Percentiles rank a stretch among this genome's conserved stretches.
Conservation (phyloP, 1,140 invertebrate species). For the Drosophila elegans region DNA sequence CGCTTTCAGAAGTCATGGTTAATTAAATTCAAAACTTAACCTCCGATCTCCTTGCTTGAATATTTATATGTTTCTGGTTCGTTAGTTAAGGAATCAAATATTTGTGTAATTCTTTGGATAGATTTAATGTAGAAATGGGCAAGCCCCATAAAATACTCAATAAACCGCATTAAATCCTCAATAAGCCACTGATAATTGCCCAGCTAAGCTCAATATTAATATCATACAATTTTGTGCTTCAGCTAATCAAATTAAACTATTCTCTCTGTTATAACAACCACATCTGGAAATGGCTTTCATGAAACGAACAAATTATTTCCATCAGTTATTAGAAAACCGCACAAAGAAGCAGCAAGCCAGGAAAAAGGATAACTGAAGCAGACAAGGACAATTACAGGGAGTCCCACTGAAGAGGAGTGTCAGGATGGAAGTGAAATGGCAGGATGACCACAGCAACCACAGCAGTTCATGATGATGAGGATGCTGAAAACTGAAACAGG, state of each 20-base stretch:
- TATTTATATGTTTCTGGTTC: too few species aligned
- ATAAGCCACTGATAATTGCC: not conserved
- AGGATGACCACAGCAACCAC: slow-evolving; percentile 28
- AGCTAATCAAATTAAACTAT: slow-evolving; percentile 16
- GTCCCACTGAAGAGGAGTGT: slow-evolving; percentile 2
- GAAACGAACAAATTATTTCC: slow-evolving; percentile 25
- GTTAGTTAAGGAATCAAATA: too few species aligned
- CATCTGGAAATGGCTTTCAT: not conserved
- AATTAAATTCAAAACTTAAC: too few species aligned
- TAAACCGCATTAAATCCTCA: not conserved
- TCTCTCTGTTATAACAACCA: not conserved
- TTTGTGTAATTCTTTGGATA: too few species aligned
- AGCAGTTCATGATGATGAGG: slow-evolving; percentile 23
- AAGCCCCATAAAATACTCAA: too few species aligned
- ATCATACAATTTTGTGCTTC: not conserved
- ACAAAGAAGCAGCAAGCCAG: slow-evolving; percentile 6
- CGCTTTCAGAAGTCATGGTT: too few species aligned
- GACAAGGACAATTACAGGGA: slow-evolving; percentile 20
- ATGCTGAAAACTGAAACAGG: not conserved
- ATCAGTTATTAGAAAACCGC: slow-evolving; percentile 24
- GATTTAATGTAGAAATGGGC: not conserved
- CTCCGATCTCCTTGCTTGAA: too few species aligned
- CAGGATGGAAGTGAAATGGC: slow-evolving; percentile 1
- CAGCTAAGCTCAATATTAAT: not conserved
- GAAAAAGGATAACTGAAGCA: slow-evolving; percentile 1